Conservation (phyloP, 2,888 invertebrate species). For the Chaitophorus viminalis region DNA sequence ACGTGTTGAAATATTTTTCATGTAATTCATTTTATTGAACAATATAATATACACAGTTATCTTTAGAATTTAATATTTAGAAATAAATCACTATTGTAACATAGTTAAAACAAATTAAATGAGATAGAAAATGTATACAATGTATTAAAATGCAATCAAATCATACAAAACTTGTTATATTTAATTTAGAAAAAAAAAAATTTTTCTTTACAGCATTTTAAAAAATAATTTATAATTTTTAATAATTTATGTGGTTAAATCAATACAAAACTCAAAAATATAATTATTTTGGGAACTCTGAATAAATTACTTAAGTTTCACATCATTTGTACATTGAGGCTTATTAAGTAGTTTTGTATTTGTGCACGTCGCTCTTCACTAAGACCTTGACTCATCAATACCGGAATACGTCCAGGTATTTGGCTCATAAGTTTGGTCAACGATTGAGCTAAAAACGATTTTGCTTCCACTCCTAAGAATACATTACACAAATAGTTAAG, state of each 20-base stretch:
- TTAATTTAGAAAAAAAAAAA: background rate
- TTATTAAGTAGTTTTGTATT: conserved; percentile 56
- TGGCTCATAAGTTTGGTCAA: conserved; percentile 49
- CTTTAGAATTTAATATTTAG: too few relatives aligned
- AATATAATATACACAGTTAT: too few relatives aligned
- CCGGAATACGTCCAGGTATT: conserved; percentile 49
- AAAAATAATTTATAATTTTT: background rate
- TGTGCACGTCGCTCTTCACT: conserved; percentile 42
- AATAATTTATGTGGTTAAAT: background rate
- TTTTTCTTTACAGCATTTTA: background rate
- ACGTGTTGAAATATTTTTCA: too few relatives aligned
- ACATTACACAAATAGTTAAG: background rate
- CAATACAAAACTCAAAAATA: conserved; percentile 1
- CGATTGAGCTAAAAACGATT: conserved; percentile 51
- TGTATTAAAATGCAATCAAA: background rate
- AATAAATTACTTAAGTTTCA: background rate
- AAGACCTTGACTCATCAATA: conserved; percentile 53
- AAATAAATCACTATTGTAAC: background rate
- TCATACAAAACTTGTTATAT: background rate
- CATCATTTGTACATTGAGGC: conserved; percentile 48
- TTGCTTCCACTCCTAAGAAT: conserved; percentile 43
- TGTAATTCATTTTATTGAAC: too few relatives aligned
- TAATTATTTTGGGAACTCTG: background rate
- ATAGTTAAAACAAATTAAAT: background rate
- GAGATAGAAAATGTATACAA: conserved; percentile 14